These are phyloP conservation scores for Notodonta dromedarius DNA, from an alignment of 2,888 invertebrate species.

Conservation along the genomic window DNA sequence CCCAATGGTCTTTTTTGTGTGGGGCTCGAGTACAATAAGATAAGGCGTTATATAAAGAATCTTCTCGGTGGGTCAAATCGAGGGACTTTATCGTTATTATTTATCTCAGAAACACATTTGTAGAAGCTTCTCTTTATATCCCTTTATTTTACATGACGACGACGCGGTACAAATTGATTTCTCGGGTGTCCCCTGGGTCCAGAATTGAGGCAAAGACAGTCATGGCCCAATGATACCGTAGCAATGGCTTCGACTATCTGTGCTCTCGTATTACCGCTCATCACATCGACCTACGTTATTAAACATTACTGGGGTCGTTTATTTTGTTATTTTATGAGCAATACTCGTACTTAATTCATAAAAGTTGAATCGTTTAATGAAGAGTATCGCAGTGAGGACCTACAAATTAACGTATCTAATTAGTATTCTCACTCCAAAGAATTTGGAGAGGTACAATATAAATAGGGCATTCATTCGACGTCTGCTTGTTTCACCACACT, in stretches of 20 bases:
- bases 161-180: constrained; percentile 62
- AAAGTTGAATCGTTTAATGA: no score
- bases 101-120: constrained; percentile 67
- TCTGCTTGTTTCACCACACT: background rate
- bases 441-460: background rate
- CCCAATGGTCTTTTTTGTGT: constrained; percentile 55
- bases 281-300: background rate
- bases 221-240: constrained; percentile 44
- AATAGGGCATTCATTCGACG: background rate
- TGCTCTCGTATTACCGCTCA: constrained; percentile 17
- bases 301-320: no score
- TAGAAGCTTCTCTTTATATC: constrained; percentile 54
- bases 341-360: no score
- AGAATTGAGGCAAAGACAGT: constrained; percentile 42
- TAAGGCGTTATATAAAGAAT: constrained; percentile 60
- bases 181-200: constrained; percentile 42
- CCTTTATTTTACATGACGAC: constrained; percentile 63
- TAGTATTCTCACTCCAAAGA: background rate
- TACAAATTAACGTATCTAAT: no score
- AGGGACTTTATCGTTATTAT: constrained; percentile 67
- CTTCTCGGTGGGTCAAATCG: constrained; percentile 61
- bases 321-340: no score
- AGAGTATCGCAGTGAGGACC: no score
- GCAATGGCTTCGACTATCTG: constrained; percentile 26
- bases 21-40: constrained; percentile 54